These are phyloP conservation scores for Argyrosomus regius DNA, from an alignment of 2,797 vertebrate species.

Conservation along the genomic window DNA sequence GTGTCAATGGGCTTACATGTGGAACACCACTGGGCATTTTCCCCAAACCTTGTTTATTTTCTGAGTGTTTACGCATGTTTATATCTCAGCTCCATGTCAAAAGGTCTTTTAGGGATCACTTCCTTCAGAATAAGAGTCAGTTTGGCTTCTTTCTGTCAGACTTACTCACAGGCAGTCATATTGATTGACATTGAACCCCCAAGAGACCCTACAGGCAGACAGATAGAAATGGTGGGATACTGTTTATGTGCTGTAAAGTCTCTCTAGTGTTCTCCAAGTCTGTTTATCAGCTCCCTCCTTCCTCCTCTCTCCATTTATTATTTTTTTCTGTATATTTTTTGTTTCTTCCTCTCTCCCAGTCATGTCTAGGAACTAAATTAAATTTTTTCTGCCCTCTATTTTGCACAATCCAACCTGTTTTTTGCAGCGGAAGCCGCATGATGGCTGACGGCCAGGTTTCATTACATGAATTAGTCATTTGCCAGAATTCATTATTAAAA, in stretches of 20 bases:
- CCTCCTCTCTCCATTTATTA: slow-evolving; percentile 6
- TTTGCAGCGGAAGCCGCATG: slow-evolving; percentile 6
- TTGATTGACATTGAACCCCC: slow-evolving; percentile 45
- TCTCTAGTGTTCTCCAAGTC: slow-evolving; percentile 11
- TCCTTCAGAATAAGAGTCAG: slow-evolving; percentile 16
- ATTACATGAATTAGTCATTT: slow-evolving; percentile 49
- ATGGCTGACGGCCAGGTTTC: slow-evolving; percentile 46
- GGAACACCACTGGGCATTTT: neutral
- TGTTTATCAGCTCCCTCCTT: slow-evolving; percentile 23
- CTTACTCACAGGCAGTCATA: slow-evolving; percentile 26
- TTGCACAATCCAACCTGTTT: slow-evolving; percentile 24
- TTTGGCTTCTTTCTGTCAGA: slow-evolving; percentile 33
- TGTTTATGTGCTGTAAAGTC: slow-evolving; percentile 29
- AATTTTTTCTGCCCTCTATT: slow-evolving; percentile 20
- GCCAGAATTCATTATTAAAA: slow-evolving; percentile 39
- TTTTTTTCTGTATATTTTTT: neutral
- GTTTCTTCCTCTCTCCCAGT: neutral
- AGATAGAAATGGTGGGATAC: slow-evolving; percentile 27
- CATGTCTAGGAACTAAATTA: slow-evolving; percentile 23
- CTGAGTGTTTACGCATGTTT: slow-evolving; percentile 8
- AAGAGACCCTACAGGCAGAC: slow-evolving; percentile 18
- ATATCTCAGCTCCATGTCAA: slow-evolving; percentile 6
- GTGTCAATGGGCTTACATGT: neutral
- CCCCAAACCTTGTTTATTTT: too few relatives aligned
- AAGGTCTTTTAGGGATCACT: slow-evolving; percentile 26